Evolutionary conservation across 2,797 vertebrate species (phyloP), one percentile per base, ranked within the genome.

Genomic region (Sciurus carolinensis): DNA sequence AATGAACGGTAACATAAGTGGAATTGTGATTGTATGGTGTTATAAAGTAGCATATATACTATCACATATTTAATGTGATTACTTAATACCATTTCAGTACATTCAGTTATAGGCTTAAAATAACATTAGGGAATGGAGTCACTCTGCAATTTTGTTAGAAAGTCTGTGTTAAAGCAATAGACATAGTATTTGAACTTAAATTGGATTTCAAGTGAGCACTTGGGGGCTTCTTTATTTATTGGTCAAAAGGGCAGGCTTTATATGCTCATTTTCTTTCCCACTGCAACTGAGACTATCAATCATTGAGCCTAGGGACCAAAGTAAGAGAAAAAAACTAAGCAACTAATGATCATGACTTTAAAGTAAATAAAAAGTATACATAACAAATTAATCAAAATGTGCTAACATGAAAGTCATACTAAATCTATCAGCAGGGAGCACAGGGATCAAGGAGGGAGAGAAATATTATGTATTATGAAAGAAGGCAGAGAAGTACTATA

Each of bases 111-210:
- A 91, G 64, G 47, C 15, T 93, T 81, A 59, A 57, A 93, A 94
- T 76, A 94, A 30, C 50, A 82, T 91, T 96, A 76, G 33, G 24
- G 47, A 90, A 69, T 89, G 20, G 26, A 91, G 88, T 85, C 18
- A 17, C 30, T 30, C 33, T 85, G 26, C 44, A 94, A 95, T 93
- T 91, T 94, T 93, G 77, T 94, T 91, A 86, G 64, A 86, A 95
- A 80, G 30, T 75, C n/a, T 80, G 62, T 95, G 47, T 79, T 93
- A 62, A 91, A 79, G 54, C 30, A 7, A 67, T 93, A 88, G 67
- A 6, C n/a, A 47, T 93, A 18, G 20, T 91, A 39, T 76, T 95
- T 91, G 44, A 95, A 84, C 39, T 95, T 95, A 80, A 95, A 84
- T 90, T 72, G 44, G 5, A 95, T 97, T 90, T 91, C 72, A 44